Evolutionary conservation across 2,888 invertebrate genomes (phyloP), one percentile per base, ranked within the genome.

Genomic region (Tholera decimalis): DNA sequence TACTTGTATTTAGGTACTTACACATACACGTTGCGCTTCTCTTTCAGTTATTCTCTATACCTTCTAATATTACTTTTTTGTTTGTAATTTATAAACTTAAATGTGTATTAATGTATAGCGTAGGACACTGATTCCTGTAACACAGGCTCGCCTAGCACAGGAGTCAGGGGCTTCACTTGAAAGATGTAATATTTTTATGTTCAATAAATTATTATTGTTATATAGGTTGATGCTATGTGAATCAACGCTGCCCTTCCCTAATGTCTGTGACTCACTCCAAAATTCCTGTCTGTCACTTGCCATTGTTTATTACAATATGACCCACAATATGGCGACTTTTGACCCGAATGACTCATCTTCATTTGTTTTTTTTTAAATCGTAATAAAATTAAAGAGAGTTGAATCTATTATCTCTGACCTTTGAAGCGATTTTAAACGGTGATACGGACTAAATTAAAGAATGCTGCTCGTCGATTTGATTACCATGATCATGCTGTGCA

Each of bases 261-360:
- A 63, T 41, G 41, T 37, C 1, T 2, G 33, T 72, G 75, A 76
- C 22, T 76, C 68, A 76, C 9, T 22, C 7, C 18, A 43, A 75
- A 24, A 66, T 64, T 61, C 56, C 44, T 51, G 41, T 60, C 24
- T 60, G 56, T 59, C 68, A 69, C 43, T 22, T 59, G 28, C 1
- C 13, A 35, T 35, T 60, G 51, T 15, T 69, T 73, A n/a, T n/a
- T n/a, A n/a, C n/a, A n/a, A n/a, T n/a, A n/a, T n/a, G n/a, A n/a
- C n/a, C n/a, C n/a, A n/a, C n/a, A n/a, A n/a, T 76, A 78, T 78
- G 26, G 56, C 41, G 50, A 65, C 76, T 65, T 70, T 70, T 79
- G 79, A 78, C 64, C 66, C 28, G 50, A 68, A 57, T 79, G 73
- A 79, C 53, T 79, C 79, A 76, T 20, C 35, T 65, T 26, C 44